Conservation (phyloP, 2,888 invertebrate genomes). For the Uloborus plumipes region DNA sequence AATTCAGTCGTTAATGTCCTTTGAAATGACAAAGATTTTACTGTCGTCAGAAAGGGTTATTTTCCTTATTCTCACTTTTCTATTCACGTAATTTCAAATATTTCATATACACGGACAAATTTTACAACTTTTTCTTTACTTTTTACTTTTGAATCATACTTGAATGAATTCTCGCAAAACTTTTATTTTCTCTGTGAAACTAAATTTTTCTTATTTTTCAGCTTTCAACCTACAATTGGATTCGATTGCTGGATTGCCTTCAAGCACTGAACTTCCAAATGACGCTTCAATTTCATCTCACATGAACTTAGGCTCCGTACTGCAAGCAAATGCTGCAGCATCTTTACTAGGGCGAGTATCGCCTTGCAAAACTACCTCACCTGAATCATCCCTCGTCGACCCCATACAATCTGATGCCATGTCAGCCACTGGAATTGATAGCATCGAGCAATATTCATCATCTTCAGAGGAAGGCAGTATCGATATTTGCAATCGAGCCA, state of each 20-base stretch:
- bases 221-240: conserved; percentile 48
- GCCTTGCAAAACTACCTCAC: conserved; percentile 12
- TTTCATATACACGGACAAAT: too few species aligned
- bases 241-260: conserved; percentile 1
- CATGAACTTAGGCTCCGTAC: not conserved
- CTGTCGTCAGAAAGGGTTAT: too few species aligned
- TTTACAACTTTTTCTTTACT: too few species aligned
- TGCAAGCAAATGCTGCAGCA: not conserved
- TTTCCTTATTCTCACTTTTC: too few species aligned
- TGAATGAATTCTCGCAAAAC: too few species aligned
- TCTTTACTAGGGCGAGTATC: conserved; percentile 10
- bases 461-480: conserved; percentile 54
- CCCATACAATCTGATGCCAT: conserved; percentile 11
- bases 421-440: conserved; percentile 9
- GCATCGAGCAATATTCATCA: conserved; percentile 36
- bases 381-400: conserved; percentile 31
- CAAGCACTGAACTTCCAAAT: conserved; percentile 21
- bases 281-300: conserved; percentile 2
- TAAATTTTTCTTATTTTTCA: conserved; percentile 22
- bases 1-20: too few species aligned
- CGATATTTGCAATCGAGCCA: conserved; percentile 46
- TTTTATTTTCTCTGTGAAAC: too few species aligned
- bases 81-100: too few species aligned
- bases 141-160: too few species aligned
- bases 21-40: too few species aligned